phyloP scores from a whole-genome alignment of 2,113 vertebrate species.

The Phalacrocorax carbo region DNA sequence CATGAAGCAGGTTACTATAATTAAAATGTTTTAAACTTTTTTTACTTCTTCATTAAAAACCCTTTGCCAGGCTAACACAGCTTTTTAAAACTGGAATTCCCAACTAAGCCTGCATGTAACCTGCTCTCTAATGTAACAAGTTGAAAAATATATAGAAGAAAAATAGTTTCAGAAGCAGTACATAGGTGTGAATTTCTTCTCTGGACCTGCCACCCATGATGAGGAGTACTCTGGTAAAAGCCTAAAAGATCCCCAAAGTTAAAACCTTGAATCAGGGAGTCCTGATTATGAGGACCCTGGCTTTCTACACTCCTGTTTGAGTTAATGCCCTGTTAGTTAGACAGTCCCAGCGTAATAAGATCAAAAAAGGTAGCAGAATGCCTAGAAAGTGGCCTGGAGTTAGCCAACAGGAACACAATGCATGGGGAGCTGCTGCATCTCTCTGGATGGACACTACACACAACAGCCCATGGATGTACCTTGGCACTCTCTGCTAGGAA shows the following conservation, averaged over 20 bases:
- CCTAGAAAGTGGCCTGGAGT: not conserved
- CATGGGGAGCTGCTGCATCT: constrained; percentile 20
- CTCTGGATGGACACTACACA: not conserved
- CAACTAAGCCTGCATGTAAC: not conserved
- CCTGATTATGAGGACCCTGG: not conserved
- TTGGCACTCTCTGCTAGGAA: not conserved
- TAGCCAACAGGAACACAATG: not conserved
- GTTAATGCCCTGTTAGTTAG: not conserved
- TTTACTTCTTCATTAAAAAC: not conserved
- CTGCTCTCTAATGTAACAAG: not conserved
- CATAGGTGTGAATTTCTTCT: not conserved
- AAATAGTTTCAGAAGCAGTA: not conserved
- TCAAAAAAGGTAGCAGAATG: not conserved
- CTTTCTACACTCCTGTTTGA: not conserved
- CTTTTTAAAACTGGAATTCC: not conserved
- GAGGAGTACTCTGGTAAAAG: not conserved
- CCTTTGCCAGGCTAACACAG: not conserved
- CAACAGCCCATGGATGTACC: not conserved
- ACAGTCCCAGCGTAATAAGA: not conserved
- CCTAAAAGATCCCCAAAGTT: not conserved
- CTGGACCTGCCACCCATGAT: not conserved
- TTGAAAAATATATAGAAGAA: not conserved
- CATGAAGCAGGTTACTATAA: not conserved
- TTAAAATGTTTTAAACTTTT: not conserved
- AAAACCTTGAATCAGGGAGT: not conserved